phyloP scores from a whole-genome alignment of 1,140 invertebrate species.

The Lepidurus couesii region DNA sequence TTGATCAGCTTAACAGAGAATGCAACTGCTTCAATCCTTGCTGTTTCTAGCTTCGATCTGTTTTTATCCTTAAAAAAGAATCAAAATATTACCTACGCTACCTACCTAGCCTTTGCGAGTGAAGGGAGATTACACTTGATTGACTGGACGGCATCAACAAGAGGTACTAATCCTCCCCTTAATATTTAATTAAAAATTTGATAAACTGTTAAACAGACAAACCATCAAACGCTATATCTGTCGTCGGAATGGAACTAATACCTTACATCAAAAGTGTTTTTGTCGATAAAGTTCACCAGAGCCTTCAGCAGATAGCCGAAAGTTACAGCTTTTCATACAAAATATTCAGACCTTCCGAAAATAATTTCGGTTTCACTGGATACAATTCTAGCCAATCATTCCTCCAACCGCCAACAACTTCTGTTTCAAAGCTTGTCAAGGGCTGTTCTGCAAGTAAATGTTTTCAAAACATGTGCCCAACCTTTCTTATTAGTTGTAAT shows the following conservation, averaged over 20 bases:
- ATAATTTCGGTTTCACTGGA: neutral
- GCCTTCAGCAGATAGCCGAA: neutral
- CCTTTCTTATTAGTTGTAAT: neutral
- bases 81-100: neutral
- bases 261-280: neutral
- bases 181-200: neutral
- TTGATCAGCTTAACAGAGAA: neutral
- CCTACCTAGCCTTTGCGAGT: neutral
- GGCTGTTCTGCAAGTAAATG: neutral
- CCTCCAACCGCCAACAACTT: neutral
- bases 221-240: neutral
- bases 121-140: neutral
- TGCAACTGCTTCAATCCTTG: neutral
- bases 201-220: neutral
- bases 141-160: neutral
- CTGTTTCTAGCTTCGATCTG: neutral
- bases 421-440: neutral
- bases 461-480: neutral
- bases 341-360: neutral
- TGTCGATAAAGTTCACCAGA: neutral
- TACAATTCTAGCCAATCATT: neutral
- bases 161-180: neutral
- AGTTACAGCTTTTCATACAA: neutral
- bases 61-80: neutral
- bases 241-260: neutral